Conservation (phyloP, 2,888 invertebrate species). For the Acleris literana region DNA sequence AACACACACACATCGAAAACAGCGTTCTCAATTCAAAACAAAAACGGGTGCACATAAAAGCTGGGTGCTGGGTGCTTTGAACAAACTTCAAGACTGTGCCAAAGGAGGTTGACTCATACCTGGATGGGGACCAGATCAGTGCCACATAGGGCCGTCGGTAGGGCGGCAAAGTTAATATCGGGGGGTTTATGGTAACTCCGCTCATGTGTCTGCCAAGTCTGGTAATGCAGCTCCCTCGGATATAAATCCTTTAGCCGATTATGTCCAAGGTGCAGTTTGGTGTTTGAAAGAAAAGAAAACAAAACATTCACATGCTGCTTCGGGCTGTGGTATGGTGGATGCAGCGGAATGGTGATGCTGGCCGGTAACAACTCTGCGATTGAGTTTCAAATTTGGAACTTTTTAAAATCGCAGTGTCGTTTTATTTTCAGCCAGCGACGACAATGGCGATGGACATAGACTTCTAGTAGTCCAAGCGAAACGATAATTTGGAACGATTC, state of each 20-base stretch:
- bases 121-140: slow-evolving; percentile 81
- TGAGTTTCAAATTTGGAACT: slow-evolving; percentile 41
- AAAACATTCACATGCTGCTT: slow-evolving; percentile 85
- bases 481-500: slow-evolving; percentile 61
- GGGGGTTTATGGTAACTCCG: slow-evolving; percentile 84
- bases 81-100: slow-evolving; percentile 67
- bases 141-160: slow-evolving; percentile 77
- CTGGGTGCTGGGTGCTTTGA: slow-evolving; percentile 73
- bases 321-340: slow-evolving; percentile 78
- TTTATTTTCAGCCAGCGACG: slow-evolving; percentile 54
- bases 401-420: slow-evolving; percentile 53
- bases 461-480: slow-evolving; percentile 74
- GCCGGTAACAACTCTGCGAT: slow-evolving; percentile 66
- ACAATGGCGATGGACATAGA: slow-evolving; percentile 68
- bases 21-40: slow-evolving; percentile 56
- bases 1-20: slow-evolving; percentile 55
- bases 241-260: slow-evolving; percentile 81
- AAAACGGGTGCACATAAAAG: slow-evolving; percentile 73
- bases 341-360: slow-evolving; percentile 66
- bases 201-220: slow-evolving; percentile 87
- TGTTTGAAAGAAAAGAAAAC: slow-evolving; percentile 83
- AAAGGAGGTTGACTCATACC: slow-evolving; percentile 77
- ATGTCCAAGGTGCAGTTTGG: slow-evolving; percentile 81
- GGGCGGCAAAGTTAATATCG: slow-evolving; percentile 81
- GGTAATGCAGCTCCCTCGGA: slow-evolving; percentile 85